Conservation (phyloP, 2,888 invertebrate species). For the Tridacna crocea region DNA sequence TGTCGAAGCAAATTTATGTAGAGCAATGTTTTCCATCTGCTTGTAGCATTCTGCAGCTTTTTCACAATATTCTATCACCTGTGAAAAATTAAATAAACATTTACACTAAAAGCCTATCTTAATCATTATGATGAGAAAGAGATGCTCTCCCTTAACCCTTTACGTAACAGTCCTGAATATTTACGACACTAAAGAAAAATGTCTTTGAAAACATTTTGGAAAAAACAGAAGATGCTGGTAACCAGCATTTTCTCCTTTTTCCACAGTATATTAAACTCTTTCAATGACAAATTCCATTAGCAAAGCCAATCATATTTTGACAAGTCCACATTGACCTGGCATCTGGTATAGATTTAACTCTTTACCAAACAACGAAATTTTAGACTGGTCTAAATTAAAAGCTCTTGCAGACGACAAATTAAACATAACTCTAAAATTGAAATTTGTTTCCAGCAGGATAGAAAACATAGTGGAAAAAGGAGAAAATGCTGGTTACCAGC, state of each 20-base stretch:
- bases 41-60: constrained; percentile 55
- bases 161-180: background rate
- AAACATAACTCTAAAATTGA: no score
- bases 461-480: background rate
- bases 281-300: background rate
- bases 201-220: background rate
- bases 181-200: background rate
- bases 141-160: background rate
- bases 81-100: background rate
- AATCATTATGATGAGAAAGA: no score
- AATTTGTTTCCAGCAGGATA: background rate
- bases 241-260: background rate
- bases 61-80: constrained; percentile 51
- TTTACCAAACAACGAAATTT: no score
- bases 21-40: constrained; percentile 1
- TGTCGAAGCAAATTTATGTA: constrained; percentile 25
- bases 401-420: no score
- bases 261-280: background rate
- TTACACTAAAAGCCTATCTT: no score
- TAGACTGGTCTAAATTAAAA: no score
- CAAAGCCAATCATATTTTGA: background rate
- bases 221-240: background rate
- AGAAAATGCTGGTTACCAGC: background rate
- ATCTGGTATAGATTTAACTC: no score
- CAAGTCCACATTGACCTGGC: no score